phyloP scores from a whole-genome alignment of 2,888 invertebrate genomes.

The Sphaerophoria taeniata region DNA sequence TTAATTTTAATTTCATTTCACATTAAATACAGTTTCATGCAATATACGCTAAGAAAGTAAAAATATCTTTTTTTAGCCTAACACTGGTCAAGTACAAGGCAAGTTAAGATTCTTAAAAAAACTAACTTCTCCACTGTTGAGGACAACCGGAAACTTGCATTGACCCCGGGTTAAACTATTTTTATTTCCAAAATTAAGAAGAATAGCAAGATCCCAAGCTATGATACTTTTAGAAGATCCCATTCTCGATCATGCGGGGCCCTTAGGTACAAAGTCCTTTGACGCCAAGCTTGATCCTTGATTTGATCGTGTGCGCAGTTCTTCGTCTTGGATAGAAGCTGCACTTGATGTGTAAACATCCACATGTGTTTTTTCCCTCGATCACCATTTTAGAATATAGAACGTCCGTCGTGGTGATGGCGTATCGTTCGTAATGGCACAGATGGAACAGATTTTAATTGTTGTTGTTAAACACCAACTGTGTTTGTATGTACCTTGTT shows the following conservation, averaged over 20 bases:
- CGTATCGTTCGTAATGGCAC: constrained; percentile 41
- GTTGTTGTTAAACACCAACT: constrained; percentile 28
- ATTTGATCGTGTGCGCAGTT: neutral
- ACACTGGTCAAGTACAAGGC: constrained; percentile 29
- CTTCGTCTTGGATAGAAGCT: neutral
- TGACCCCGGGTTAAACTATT: constrained; percentile 1
- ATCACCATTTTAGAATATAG: constrained; percentile 59
- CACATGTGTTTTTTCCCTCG: constrained; percentile 53
- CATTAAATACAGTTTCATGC: neutral
- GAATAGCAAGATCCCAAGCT: constrained; percentile 6
- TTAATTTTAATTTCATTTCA: neutral
- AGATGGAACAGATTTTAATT: constrained; percentile 63
- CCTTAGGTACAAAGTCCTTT: neutral
- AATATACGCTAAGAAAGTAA: neutral
- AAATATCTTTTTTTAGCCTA: neutral
- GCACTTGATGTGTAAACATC: constrained; percentile 47
- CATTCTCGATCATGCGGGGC: neutral
- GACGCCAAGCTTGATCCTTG: neutral
- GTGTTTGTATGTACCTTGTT: constrained; percentile 23
- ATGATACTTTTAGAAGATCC: neutral
- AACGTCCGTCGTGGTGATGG: neutral
- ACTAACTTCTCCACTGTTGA: neutral
- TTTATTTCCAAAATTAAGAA: neutral
- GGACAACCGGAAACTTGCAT: neutral
- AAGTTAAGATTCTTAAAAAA: neutral